Evolutionary conservation across 2,888 invertebrate species (phyloP).

Genomic region (Nemotelus pantherinus): DNA sequence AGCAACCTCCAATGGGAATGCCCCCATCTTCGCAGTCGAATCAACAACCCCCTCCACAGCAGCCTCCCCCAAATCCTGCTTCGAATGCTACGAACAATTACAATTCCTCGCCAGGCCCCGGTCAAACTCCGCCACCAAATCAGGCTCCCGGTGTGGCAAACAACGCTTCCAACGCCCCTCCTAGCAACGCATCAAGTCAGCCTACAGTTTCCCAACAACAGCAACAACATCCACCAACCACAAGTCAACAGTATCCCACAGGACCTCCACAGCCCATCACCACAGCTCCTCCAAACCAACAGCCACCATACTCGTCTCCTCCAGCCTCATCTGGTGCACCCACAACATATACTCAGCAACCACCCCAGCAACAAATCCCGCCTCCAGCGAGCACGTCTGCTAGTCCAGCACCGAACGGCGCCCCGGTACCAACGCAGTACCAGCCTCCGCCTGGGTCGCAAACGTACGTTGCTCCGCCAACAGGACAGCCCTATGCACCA

Average conservation of each 20-base stretch:
- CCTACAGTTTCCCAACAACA: conserved; percentile 54
- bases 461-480: conserved; percentile 62
- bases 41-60: conserved; percentile 55
- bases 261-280: conserved; percentile 55
- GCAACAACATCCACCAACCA: conserved; percentile 56
- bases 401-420: conserved; percentile 61
- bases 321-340: conserved; percentile 57
- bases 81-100: conserved; percentile 62
- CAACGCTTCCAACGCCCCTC: conserved; percentile 44
- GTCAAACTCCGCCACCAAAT: conserved; percentile 61
- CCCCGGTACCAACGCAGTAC: conserved; percentile 63
- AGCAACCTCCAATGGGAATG: conserved; percentile 59
- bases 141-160: conserved; percentile 31
- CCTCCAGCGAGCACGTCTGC: conserved; percentile 60
- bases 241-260: conserved; percentile 57
- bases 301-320: conserved; percentile 61
- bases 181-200: conserved; percentile 41
- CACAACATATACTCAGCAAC: conserved; percentile 59
- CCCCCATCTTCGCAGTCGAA: conserved; percentile 53
- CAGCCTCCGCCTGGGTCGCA: conserved; percentile 62
- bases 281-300: conserved; percentile 56
- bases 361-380: conserved; percentile 59
- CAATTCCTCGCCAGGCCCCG: conserved; percentile 67
- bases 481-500: conserved; percentile 61
- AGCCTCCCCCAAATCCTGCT: conserved; percentile 50